Conservation (phyloP, 2,797 vertebrate species). For the Pipistrellus nathusii region DNA sequence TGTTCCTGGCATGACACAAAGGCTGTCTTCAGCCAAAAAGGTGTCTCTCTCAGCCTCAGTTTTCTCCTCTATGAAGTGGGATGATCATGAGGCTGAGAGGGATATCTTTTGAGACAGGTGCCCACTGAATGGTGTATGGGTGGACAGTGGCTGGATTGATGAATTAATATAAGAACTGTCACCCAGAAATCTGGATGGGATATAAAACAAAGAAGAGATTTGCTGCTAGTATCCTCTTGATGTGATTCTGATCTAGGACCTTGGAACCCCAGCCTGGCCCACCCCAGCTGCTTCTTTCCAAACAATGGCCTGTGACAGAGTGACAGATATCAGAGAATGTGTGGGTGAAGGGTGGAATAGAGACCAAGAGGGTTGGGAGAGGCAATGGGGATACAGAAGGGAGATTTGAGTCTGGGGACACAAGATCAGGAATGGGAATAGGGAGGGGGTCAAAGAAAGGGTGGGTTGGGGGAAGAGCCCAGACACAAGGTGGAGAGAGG, state of each 20-base stretch:
- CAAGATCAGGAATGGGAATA: background rate
- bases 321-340: background rate
- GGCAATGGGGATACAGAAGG: background rate
- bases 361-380: background rate
- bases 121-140: background rate
- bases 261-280: background rate
- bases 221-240: background rate
- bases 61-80: too few relatives aligned
- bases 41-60: too few relatives aligned
- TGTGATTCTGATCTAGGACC: background rate
- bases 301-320: background rate
- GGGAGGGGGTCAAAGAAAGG: background rate
- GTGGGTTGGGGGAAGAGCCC: background rate
- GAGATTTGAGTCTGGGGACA: background rate
- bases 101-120: background rate
- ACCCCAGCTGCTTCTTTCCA: background rate
- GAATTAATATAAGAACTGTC: slow-evolving; percentile 26
- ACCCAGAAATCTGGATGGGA: background rate
- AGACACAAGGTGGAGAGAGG: background rate
- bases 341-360: background rate
- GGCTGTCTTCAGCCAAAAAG: background rate
- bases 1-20: slow-evolving; percentile 28
- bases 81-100: too few relatives aligned
- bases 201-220: slow-evolving; percentile 13
- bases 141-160: background rate